Conservation (phyloP, 2,797 vertebrate genomes). For the Benthosema pterotum region DNA sequence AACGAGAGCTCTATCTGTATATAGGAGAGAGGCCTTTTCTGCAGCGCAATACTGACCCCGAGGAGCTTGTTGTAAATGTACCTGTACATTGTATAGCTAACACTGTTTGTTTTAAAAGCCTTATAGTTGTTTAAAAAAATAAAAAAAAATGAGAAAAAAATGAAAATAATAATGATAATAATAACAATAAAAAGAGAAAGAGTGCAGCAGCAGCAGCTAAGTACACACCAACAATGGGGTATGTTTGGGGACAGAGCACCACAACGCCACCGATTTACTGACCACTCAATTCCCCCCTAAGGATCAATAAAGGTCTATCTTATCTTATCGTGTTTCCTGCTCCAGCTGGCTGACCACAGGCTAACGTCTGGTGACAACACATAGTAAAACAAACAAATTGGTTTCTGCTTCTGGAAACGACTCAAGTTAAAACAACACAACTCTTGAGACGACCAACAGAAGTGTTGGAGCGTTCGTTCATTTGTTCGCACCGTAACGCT, state of each 20-base stretch:
- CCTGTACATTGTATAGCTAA: conserved; percentile 82
- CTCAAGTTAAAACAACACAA: neutral
- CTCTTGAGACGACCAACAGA: no score
- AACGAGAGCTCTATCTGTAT: conserved; percentile 74
- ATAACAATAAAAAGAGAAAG: conserved; percentile 25
- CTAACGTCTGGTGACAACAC: neutral
- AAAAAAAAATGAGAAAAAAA: conserved; percentile 45
- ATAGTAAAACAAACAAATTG: neutral
- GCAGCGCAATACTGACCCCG: conserved; percentile 59
- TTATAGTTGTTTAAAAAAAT: conserved; percentile 78
- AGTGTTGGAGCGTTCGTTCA: no score
- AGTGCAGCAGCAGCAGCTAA: conserved; percentile 71
- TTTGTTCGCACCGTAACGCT: no score
- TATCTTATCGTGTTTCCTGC: conserved; percentile 31
- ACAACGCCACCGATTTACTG: conserved; percentile 39
- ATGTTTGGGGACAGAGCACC: conserved; percentile 76
- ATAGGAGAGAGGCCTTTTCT: conserved; percentile 64
- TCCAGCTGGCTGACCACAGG: conserved; percentile 54
- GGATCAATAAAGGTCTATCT: no score
- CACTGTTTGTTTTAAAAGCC: conserved; percentile 83
- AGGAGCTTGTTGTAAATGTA: conserved; percentile 73
- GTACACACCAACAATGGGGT: conserved; percentile 79
- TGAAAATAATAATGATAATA: no score
- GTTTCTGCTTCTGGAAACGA: conserved; percentile 1
- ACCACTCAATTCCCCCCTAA: neutral